Percentiles rank a stretch among this genome's conserved stretches.
These are phyloP conservation scores for Podotricha telesiphe DNA, from an alignment of 2,888 invertebrate species.

Conservation along the genomic window DNA sequence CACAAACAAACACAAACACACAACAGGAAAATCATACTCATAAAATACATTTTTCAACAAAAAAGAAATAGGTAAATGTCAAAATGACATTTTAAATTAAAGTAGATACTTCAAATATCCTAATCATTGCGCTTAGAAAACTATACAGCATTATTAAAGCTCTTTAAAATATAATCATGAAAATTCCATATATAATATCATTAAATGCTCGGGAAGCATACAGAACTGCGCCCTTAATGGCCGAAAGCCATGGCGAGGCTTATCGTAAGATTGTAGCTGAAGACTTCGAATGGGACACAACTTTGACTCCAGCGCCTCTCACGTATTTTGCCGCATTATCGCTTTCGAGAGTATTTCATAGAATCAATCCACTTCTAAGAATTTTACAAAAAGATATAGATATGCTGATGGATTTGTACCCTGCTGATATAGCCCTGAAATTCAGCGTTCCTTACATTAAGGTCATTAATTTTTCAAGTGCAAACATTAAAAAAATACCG, in stretches of 20 bases:
- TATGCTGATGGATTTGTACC: constrained; percentile 84
- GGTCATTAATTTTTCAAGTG: constrained; percentile 53
- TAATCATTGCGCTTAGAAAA: background rate
- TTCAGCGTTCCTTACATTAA: constrained; percentile 80
- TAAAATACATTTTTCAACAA: no score
- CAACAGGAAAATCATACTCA: no score
- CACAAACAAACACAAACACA: no score
- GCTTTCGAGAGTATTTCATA: constrained; percentile 71
- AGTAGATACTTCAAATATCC: background rate
- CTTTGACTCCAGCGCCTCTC: constrained; percentile 71
- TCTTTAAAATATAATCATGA: constrained; percentile 57
- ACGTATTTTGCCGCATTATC: constrained; percentile 62
- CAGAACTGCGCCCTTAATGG: constrained; percentile 58
- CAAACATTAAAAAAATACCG: background rate
- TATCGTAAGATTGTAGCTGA: constrained; percentile 68
- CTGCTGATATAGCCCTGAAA: constrained; percentile 83
- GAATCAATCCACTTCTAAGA: constrained; percentile 78
- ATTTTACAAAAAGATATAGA: constrained; percentile 84
- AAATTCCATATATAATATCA: constrained; percentile 72
- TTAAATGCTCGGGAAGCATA: constrained; percentile 65
- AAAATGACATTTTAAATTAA: background rate
- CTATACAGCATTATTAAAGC: background rate
- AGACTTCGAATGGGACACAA: constrained; percentile 75
- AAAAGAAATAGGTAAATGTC: background rate
- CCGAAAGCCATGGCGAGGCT: constrained; percentile 56